These are phyloP conservation scores for Drosophila mulleri DNA, from an alignment of 2,888 invertebrate species.

Conservation along the genomic window DNA sequence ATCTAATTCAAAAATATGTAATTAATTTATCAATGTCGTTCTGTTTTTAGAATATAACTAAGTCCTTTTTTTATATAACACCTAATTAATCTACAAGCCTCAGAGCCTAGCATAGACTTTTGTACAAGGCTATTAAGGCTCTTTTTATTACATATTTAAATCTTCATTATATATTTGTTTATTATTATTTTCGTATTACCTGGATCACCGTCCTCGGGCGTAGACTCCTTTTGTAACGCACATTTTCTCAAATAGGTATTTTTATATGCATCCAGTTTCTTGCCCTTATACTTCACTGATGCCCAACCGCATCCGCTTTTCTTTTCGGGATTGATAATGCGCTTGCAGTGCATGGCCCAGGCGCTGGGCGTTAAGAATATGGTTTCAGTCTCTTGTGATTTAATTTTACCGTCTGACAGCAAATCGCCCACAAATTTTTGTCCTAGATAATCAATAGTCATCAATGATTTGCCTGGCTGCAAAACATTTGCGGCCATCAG, in stretches of 20 bases:
- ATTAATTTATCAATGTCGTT: not conserved
- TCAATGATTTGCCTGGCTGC: constrained; percentile 92
- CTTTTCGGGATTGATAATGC: constrained; percentile 95
- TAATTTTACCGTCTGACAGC: constrained; percentile 93
- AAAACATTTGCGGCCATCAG: constrained; percentile 93
- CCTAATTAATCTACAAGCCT: no score
- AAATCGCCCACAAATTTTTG: constrained; percentile 95
- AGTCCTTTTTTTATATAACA: no score
- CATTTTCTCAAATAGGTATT: constrained; percentile 92
- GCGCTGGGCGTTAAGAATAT: constrained; percentile 95
- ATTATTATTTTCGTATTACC: constrained; percentile 53
- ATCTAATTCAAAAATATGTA: constrained; percentile 82
- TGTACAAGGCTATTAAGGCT: not conserved
- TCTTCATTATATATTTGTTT: no score
- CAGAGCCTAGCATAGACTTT: no score
- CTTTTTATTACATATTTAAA: no score
- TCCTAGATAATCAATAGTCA: constrained; percentile 97
- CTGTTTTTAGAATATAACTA: not conserved
- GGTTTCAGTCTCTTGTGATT: constrained; percentile 94
- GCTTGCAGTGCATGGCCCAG: constrained; percentile 96
- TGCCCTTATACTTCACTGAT: constrained; percentile 94
- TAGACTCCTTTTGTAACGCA: constrained; percentile 87
- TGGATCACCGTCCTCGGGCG: constrained; percentile 79
- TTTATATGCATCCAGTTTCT: constrained; percentile 95
- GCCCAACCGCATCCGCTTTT: constrained; percentile 98